Conservation (phyloP, 2,888 invertebrate species). For the Lagria hirta region DNA sequence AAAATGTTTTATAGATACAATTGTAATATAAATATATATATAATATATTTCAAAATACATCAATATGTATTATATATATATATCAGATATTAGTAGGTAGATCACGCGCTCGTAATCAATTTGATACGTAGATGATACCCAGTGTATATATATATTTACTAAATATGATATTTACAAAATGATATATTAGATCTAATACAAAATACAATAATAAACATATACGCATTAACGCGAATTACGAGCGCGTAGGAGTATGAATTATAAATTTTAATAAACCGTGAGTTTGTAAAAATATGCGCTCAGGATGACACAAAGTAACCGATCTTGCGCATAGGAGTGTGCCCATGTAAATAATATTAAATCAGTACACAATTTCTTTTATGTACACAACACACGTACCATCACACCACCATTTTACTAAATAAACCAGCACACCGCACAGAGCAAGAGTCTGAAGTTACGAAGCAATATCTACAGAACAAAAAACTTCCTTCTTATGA, state of each 20-base stretch:
- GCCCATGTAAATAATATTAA: constrained; percentile 39
- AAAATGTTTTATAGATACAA: constrained; percentile 54
- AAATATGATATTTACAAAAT: constrained; percentile 9
- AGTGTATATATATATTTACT: constrained; percentile 45
- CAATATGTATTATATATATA: no score
- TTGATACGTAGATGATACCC: constrained; percentile 41
- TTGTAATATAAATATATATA: constrained; percentile 47
- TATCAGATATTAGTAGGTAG: constrained; percentile 50
- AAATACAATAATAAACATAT: constrained; percentile 31
- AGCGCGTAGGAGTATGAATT: constrained; percentile 35
- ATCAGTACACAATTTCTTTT: no score
- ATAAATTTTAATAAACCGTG: no score
- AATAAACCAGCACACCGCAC: constrained; percentile 50
- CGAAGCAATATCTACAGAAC: constrained; percentile 45
- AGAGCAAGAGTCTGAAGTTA: constrained; percentile 50
- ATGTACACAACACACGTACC: constrained; percentile 45
- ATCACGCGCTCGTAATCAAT: constrained; percentile 52
- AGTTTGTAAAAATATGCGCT: no score
- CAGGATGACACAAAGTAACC: no score
- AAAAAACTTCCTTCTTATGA: constrained; percentile 49
- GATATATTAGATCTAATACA: no score
- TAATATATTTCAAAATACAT: constrained; percentile 31
- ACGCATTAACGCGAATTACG: constrained; percentile 38
- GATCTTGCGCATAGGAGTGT: no score
- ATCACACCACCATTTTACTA: constrained; percentile 47